Evolutionary conservation across 2,888 invertebrate species (phyloP).

Genomic region (Stomorhina lunata): DNA sequence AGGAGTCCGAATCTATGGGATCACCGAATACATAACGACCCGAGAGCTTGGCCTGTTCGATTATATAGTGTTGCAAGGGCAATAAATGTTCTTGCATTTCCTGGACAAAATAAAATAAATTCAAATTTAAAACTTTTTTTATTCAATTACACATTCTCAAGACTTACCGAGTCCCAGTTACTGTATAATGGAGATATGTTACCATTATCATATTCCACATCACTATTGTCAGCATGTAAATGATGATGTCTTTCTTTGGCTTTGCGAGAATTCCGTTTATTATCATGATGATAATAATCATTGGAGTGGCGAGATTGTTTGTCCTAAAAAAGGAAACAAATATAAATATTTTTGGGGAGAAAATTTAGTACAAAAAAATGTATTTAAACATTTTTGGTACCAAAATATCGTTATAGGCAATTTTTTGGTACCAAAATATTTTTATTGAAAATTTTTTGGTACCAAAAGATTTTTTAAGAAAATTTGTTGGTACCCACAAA

Average conservation of each 20-base stretch:
- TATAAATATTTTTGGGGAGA: too few species aligned
- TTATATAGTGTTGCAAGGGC: conserved; percentile 92
- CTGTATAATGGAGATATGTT: conserved; percentile 85
- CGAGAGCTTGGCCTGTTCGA: conserved; percentile 88
- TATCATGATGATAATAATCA: conserved; percentile 70
- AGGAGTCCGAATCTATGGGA: conserved; percentile 87
- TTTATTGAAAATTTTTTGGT: too few species aligned
- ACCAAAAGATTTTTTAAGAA: too few species aligned
- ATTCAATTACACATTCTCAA: not conserved
- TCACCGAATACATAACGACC: conserved; percentile 87
- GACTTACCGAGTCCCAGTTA: conserved; percentile 83
- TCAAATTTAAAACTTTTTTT: not conserved
- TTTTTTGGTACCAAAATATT: too few species aligned
- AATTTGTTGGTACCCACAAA: too few species aligned
- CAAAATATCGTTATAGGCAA: too few species aligned
- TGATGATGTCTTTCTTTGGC: conserved; percentile 71
- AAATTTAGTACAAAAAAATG: too few species aligned
- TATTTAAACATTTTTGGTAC: too few species aligned
- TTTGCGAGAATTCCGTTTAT: conserved; percentile 70
- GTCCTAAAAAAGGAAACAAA: conserved; percentile 66
- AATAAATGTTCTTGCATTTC: conserved; percentile 87
- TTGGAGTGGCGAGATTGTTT: conserved; percentile 71
- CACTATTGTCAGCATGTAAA: conserved; percentile 75
- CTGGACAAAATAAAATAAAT: conserved; percentile 45
- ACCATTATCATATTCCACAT: conserved; percentile 83